Conservation (phyloP, 2,113 vertebrate species). For the Silurus meridionalis region DNA sequence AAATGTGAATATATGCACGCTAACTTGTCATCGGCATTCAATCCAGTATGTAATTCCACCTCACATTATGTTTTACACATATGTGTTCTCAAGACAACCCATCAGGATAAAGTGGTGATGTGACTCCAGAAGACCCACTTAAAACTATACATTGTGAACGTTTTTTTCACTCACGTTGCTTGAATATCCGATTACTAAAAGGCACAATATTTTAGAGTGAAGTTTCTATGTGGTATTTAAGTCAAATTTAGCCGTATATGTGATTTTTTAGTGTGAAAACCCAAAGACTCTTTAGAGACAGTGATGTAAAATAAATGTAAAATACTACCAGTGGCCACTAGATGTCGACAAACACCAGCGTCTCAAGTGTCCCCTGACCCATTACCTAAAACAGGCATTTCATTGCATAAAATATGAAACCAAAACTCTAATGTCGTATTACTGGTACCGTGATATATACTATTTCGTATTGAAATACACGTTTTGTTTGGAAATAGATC, state of each 20-base stretch:
- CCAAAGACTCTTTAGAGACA: background rate
- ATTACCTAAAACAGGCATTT: background rate
- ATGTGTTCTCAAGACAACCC: background rate
- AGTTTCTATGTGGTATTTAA: background rate
- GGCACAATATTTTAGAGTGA: background rate
- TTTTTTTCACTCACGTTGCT: background rate
- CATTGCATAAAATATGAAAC: background rate
- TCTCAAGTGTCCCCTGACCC: constrained; percentile 21
- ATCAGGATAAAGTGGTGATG: background rate
- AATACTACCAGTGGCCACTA: constrained; percentile 46
- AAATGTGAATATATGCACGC: background rate
- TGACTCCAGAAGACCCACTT: background rate
- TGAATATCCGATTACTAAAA: background rate
- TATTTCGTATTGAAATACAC: background rate
- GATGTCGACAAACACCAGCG: constrained; percentile 56
- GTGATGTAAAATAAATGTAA: background rate
- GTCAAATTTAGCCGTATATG: background rate
- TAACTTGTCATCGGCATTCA: background rate
- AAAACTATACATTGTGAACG: background rate
- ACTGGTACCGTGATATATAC: background rate
- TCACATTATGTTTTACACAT: background rate
- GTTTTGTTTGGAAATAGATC: background rate
- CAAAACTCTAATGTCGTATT: background rate
- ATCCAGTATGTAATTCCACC: background rate
- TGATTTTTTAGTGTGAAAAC: background rate